Conservation (phyloP, 2,888 invertebrate species). For the Eumerus sabulonum region DNA sequence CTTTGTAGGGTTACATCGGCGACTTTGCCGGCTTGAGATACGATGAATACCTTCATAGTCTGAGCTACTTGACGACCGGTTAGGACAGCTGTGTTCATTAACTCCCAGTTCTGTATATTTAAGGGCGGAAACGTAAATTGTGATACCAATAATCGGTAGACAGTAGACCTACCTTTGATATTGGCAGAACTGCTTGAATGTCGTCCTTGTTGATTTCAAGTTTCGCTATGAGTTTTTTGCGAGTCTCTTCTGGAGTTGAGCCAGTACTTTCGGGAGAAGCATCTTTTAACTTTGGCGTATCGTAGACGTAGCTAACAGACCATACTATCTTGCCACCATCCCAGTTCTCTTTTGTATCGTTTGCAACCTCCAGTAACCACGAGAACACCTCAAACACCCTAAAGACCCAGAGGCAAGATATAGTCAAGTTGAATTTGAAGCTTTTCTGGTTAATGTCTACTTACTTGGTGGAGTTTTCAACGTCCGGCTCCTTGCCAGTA, state of each 20-base stretch:
- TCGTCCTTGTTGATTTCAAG: conserved; percentile 96
- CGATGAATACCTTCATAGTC: conserved; percentile 96
- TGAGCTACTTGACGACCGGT: conserved; percentile 96
- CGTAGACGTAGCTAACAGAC: conserved; percentile 87
- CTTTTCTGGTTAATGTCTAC: neutral
- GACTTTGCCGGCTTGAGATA: conserved; percentile 95
- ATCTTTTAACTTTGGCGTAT: conserved; percentile 80
- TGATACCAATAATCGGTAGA: too few species aligned
- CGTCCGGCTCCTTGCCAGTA: conserved; percentile 61
- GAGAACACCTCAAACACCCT: conserved; percentile 91
- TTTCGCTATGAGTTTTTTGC: conserved; percentile 87
- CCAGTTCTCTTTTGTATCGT: conserved; percentile 87
- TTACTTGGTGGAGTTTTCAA: conserved; percentile 57
- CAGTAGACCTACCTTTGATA: conserved; percentile 87
- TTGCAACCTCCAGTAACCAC: conserved; percentile 94
- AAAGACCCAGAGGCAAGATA: conserved; percentile 11
- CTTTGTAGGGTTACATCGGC: conserved; percentile 97
- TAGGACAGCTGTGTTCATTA: conserved; percentile 96
- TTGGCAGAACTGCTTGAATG: conserved; percentile 94
- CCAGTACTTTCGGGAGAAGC: conserved; percentile 73
- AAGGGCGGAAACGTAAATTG: neutral
- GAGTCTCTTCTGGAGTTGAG: conserved; percentile 77
- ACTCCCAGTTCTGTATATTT: conserved; percentile 90
- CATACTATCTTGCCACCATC: conserved; percentile 93
- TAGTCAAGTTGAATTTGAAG: neutral